A percentile compares a stretch with the other conserved stretches of the same genome.
Conservation (phyloP, 2,888 invertebrate genomes). For the Arctia plantaginis region DNA sequence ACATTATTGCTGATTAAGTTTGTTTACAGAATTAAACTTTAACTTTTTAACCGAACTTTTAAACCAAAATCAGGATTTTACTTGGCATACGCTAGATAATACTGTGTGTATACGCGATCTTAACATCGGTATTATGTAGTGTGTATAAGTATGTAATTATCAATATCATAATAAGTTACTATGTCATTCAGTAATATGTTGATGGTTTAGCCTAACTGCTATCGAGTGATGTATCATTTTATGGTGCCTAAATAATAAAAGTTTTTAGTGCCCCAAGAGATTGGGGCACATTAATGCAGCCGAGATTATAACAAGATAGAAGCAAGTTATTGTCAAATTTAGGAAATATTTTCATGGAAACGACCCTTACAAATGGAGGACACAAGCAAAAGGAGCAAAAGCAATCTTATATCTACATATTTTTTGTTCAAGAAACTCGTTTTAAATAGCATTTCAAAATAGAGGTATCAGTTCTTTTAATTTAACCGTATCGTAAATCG, state of each 20-base stretch:
- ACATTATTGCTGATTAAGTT: conserved; percentile 52
- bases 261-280: too few species aligned
- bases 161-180: not conserved
- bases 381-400: not conserved
- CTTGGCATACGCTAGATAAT: not conserved
- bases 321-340: not conserved
- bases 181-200: not conserved
- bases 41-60: too few species aligned
- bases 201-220: too few species aligned
- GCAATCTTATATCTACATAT: not conserved
- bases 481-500: not conserved
- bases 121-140: not conserved
- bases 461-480: not conserved
- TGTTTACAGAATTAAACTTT: conserved; percentile 45
- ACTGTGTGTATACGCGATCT: not conserved
- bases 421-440: not conserved
- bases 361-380: too few species aligned
- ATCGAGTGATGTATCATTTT: too few species aligned
- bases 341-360: not conserved
- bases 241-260: not conserved
- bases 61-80: not conserved
- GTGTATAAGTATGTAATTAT: not conserved
- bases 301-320: not conserved
- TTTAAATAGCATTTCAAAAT: not conserved
- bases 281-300: too few species aligned